Percentiles rank a stretch among this genome's conserved stretches.
phyloP scores from a whole-genome alignment of 1,140 invertebrate species.

The Bombus confusus region DNA sequence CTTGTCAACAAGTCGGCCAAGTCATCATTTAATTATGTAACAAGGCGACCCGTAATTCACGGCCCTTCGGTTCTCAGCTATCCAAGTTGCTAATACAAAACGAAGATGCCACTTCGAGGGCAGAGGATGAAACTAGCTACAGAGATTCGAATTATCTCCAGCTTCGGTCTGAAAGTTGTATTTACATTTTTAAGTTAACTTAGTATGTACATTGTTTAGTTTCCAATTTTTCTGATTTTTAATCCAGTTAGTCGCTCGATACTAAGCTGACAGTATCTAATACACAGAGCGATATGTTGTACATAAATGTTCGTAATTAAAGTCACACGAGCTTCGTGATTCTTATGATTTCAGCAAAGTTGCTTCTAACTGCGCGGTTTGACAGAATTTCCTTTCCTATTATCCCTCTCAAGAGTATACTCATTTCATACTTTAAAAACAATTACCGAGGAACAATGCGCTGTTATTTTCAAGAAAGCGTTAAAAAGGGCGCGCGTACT shows the following conservation, averaged over 20 bases:
- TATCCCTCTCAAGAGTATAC: too few relatives aligned
- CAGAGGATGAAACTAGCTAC: neutral
- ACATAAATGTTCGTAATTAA: neutral
- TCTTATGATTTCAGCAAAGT: neutral
- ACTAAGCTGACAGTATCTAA: too few relatives aligned
- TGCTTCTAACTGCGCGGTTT: too few relatives aligned
- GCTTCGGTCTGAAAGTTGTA: neutral
- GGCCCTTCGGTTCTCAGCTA: conserved; percentile 48
- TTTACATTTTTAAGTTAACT: neutral
- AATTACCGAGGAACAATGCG: too few relatives aligned
- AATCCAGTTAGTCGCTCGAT: too few relatives aligned
- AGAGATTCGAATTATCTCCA: neutral
- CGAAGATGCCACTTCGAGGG: neutral
- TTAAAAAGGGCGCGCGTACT: too few relatives aligned
- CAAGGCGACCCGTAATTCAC: conserved; percentile 60
- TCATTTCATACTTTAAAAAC: too few relatives aligned
- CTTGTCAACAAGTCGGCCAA: conserved; percentile 75
- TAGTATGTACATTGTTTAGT: too few relatives aligned
- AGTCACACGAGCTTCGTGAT: neutral
- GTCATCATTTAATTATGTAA: conserved; percentile 79
- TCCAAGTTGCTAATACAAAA: conserved; percentile 18
- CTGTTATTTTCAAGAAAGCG: too few relatives aligned
- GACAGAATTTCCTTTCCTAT: too few relatives aligned
- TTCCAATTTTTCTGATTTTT: neutral
- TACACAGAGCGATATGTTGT: too few relatives aligned